Evolutionary conservation across 2,113 vertebrate genomes (phyloP).

Genomic region (Xenotilapia flavipinnis): DNA sequence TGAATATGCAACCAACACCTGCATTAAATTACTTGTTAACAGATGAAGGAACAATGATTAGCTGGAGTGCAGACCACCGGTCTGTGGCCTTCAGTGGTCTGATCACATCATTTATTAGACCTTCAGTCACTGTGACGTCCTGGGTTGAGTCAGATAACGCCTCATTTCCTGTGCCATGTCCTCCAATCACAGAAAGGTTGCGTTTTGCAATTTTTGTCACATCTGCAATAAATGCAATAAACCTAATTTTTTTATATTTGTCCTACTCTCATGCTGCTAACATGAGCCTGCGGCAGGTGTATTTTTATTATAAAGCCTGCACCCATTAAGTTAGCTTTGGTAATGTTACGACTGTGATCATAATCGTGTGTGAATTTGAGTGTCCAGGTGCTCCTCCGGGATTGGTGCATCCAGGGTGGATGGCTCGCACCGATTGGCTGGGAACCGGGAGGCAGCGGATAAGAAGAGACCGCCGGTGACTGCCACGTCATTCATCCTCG

Average conservation of each 20-base stretch:
- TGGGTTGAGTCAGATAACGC: neutral
- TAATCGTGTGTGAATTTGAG: too few relatives aligned
- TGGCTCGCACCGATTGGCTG: too few relatives aligned
- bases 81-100: neutral
- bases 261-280: neutral
- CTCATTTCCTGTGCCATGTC: fast-evolving
- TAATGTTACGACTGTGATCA: too few relatives aligned
- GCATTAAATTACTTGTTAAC: neutral
- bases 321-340: neutral
- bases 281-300: fast-evolving
- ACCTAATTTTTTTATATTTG: fast-evolving
- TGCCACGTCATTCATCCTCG: too few relatives aligned
- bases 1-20: neutral
- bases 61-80: neutral
- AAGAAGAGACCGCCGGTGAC: too few relatives aligned
- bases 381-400: too few relatives aligned
- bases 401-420: too few relatives aligned
- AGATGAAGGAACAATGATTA: neutral
- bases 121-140: neutral
- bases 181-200: neutral
- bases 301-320: neutral
- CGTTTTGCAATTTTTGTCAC: neutral
- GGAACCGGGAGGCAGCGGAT: too few relatives aligned
- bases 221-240: neutral
- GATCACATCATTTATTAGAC: neutral